These are phyloP conservation scores for Tetramorium alpestre DNA, from an alignment of 1,140 invertebrate species.

Conservation along the genomic window DNA sequence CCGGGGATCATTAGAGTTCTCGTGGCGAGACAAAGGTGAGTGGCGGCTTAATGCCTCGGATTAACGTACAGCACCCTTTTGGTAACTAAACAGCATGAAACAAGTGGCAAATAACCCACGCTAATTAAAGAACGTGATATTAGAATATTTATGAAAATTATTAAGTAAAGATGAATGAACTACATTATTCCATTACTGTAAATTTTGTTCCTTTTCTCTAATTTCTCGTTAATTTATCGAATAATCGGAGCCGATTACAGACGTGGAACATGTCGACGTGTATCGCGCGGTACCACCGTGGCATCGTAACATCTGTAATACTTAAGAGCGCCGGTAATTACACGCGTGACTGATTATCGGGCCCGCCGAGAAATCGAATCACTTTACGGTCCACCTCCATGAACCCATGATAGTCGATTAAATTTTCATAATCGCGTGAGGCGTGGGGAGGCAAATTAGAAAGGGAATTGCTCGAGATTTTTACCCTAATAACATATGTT, in stretches of 20 bases:
- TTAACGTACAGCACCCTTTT: not conserved
- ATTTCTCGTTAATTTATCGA: not conserved
- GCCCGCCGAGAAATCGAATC: constrained; percentile 24
- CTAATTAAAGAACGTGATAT: not conserved
- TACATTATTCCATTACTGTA: not conserved
- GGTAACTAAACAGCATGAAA: not conserved
- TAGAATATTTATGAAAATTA: not conserved
- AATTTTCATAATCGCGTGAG: constrained; percentile 43
- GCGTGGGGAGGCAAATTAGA: not conserved
- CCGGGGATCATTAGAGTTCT: not conserved
- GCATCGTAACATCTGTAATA: constrained; percentile 31
- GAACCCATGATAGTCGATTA: constrained; percentile 21
- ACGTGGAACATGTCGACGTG: not conserved
- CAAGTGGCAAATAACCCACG: not conserved
- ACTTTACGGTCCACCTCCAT: constrained; percentile 13
- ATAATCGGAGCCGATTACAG: not conserved
- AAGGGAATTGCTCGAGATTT: not conserved
- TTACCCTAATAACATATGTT: no score
- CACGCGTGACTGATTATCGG: constrained; percentile 16
- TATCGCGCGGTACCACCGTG: not conserved
- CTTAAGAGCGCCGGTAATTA: not conserved
- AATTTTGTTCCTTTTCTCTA: not conserved
- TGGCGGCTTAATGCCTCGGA: not conserved
- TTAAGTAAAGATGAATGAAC: not conserved
- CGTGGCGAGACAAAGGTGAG: not conserved